Percentiles rank a stretch among this genome's conserved stretches.
phyloP scores from a whole-genome alignment of 2,113 vertebrate species.

The Ceyx margarethae region DNA sequence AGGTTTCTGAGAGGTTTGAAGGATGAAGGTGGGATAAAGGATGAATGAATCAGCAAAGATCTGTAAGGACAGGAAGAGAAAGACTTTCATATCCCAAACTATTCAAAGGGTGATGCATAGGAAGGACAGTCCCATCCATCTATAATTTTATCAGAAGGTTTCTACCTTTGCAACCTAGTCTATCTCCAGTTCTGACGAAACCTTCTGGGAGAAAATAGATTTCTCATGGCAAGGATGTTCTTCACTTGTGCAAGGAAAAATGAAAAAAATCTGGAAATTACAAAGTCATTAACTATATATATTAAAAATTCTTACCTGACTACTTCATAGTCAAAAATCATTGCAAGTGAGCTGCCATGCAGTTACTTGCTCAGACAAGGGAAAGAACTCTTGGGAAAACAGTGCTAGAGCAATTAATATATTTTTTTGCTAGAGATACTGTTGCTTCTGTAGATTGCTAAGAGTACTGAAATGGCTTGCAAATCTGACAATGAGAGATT shows the following conservation, averaged over 20 bases:
- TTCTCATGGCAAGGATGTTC: background rate
- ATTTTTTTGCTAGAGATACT: background rate
- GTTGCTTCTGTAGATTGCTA: background rate
- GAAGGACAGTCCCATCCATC: background rate
- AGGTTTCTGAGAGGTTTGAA: background rate
- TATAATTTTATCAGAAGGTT: background rate
- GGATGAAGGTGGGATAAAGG: background rate
- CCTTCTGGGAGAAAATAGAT: background rate
- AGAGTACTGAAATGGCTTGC: background rate
- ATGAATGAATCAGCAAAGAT: background rate
- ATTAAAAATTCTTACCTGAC: background rate
- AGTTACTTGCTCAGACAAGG: background rate
- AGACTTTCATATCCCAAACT: background rate
- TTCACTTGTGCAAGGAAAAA: background rate
- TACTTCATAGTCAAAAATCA: background rate
- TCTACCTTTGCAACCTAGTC: background rate
- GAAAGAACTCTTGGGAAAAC: background rate
- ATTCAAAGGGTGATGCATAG: background rate
- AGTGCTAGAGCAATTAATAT: background rate
- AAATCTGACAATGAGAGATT: too few relatives aligned
- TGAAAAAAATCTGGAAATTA: background rate
- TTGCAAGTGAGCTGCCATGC: background rate
- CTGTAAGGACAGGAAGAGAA: background rate
- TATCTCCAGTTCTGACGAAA: background rate
- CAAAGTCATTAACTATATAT: background rate